phyloP scores from a whole-genome alignment of 1,140 invertebrate genomes.

The Nymphalis io region DNA sequence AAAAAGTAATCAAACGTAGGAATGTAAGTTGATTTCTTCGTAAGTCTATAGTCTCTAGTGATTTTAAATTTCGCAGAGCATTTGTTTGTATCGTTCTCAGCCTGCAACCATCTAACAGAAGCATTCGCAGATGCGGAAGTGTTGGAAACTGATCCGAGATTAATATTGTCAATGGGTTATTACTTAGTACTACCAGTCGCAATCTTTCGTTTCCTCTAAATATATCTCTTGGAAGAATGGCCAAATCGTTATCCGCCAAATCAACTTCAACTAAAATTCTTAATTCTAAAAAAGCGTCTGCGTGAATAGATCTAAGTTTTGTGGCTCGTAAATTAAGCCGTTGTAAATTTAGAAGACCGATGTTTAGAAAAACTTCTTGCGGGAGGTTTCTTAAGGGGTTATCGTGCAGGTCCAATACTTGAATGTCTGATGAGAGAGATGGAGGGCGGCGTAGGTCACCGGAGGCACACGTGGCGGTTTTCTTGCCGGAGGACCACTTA shows the following conservation, averaged over 20 bases:
- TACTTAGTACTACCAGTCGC: constrained; percentile 85
- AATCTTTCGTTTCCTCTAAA: constrained; percentile 89
- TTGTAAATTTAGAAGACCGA: constrained; percentile 91
- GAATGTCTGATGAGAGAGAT: constrained; percentile 89
- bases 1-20: constrained; percentile 73
- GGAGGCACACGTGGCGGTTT: constrained; percentile 90
- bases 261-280: constrained; percentile 94
- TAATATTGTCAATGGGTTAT: constrained; percentile 86
- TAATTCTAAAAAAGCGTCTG: constrained; percentile 91
- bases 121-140: constrained; percentile 86
- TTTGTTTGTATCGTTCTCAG: constrained; percentile 86
- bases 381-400: constrained; percentile 89
- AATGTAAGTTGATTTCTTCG: constrained; percentile 77
- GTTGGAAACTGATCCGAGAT: constrained; percentile 86
- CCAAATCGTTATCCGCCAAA: constrained; percentile 88
- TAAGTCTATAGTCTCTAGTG: constrained; percentile 75
- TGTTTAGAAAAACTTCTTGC: constrained; percentile 89
- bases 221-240: constrained; percentile 85
- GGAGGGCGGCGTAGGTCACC: constrained; percentile 89
- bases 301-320: constrained; percentile 87
- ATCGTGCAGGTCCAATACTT: constrained; percentile 91
- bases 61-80: constrained; percentile 80
- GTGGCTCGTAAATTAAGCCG: constrained; percentile 89
- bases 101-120: constrained; percentile 89
- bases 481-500: constrained; percentile 94